Evolutionary conservation across 2,113 vertebrate genomes (phyloP), one percentile per base, ranked within the genome.

Genomic region (Dipodomys stephensi): DNA sequence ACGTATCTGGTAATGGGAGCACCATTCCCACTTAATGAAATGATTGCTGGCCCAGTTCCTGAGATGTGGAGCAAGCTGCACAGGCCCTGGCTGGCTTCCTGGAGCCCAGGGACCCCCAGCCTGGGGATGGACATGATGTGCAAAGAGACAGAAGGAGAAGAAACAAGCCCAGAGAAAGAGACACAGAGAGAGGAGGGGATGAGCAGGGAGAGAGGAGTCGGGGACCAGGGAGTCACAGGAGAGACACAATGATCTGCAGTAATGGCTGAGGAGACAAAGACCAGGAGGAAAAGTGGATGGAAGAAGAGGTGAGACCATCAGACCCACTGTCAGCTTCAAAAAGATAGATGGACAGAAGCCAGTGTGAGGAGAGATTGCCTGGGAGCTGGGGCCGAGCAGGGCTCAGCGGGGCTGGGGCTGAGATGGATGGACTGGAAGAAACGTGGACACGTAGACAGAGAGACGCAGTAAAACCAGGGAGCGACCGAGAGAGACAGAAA

Each of bases 1-100:
- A 67, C 79, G 65, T 92, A 65, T 96, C 97, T 95, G 94, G 96
- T 96, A 39, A 95, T 97, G 97, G 92, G 87, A 97, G 97, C 96
- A 74, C 96, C 97, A 95, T 95, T 97, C 83, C 0, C 92, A 15
- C 88, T 82, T 92, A 96, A 97, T 87, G 96, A 94, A 92, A 94
- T 16, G 84, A 91, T 67, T 91, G 96, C 93, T 94, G 96, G 97
- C 96, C 25, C 39, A 92, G 92, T 91, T 94, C 94, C 96, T 68
- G 96, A 53, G 92, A 5, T 92, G 53, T 0, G 7, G 81, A 0
- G 0, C 78, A 49, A 85, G 62, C 92, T 35, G 46, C 74, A 32
- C 49, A 77, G 88, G 27, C 92, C 74, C 74, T 68, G 27, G 12
- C 32, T 76, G 93, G 72, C 89, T 92, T 96, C 86, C 97, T 97